Conservation (phyloP, 2,797 vertebrate species). For the Dallia pectoralis region DNA sequence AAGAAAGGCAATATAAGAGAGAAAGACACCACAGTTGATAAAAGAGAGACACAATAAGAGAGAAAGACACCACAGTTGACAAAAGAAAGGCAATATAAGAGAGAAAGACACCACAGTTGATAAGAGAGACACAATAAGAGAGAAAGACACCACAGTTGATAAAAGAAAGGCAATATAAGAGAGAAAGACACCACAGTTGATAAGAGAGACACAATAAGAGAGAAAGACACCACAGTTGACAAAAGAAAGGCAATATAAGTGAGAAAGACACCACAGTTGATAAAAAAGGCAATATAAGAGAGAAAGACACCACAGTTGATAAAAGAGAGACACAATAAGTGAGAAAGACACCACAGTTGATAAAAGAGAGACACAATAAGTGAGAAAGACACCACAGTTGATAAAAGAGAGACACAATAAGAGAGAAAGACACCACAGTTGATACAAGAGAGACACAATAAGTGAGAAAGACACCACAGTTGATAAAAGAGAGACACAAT, state of each 20-base stretch:
- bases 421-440: slow-evolving; percentile 18
- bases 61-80: slow-evolving; percentile 30
- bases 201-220: slow-evolving; percentile 48
- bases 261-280: slow-evolving; percentile 23
- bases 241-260: slow-evolving; percentile 33
- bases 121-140: slow-evolving; percentile 48
- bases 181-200: slow-evolving; percentile 23
- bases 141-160: slow-evolving; percentile 31
- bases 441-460: too few relatives aligned
- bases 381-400: slow-evolving; percentile 32
- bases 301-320: slow-evolving; percentile 31
- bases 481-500: slow-evolving; percentile 30
- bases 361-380: too few relatives aligned
- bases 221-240: slow-evolving; percentile 30
- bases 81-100: slow-evolving; percentile 33
- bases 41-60: slow-evolving; percentile 48
- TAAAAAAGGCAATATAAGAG: slow-evolving; percentile 48
- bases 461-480: slow-evolving; percentile 36
- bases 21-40: slow-evolving; percentile 26
- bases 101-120: slow-evolving; percentile 23
- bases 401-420: slow-evolving; percentile 32
- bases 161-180: slow-evolving; percentile 33
- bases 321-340: slow-evolving; percentile 33
- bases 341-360: slow-evolving; percentile 23
- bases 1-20: slow-evolving; percentile 30